Base-by-base conservation (phyloP, 2,113 vertebrate genomes). In the Thymallus thymallus region DNA sequence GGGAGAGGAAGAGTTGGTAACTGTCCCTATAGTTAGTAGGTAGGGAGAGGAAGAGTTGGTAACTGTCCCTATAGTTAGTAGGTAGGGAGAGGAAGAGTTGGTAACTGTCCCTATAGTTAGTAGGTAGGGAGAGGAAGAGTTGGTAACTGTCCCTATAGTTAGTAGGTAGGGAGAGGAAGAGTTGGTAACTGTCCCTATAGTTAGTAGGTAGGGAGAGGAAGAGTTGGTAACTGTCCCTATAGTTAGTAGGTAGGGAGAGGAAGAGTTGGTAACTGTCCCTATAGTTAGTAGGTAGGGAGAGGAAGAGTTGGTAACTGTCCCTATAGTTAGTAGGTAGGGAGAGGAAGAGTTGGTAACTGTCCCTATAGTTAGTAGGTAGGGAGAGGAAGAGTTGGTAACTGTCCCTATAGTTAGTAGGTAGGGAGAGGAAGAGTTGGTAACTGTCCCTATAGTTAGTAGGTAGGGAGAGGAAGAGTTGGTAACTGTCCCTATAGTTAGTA, bases 381-480 rank as follows among this genome's bases (percentile, higher is more conserved):
- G 56, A 60, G n/a, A n/a, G n/a, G 73, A 64, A 73, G 23, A 51
- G 3, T 5, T 51, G n/a, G n/a, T n/a, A n/a, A 55, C 51, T 55
- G 51, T 55, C 51, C 51, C 51, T 55, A 20, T 26, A 26, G 26
- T n/a, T 16, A 55, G 51, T 6, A 12, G 18, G n/a, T 22, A 7
- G 20, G 18, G 56, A 60, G n/a, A n/a, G n/a, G 73, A 64, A 73
- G 23, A 51, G 3, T 5, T 51, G n/a, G n/a, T n/a, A n/a, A 55
- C 51, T 55, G 51, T 55, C 51, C 51, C 51, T 55, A 20, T 26
- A 26, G 26, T n/a, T 16, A 55, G 51, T 6, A 12, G 18, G n/a
- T 22, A 7, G 20, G 18, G 56, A 60, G n/a, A n/a, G n/a, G 73
- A 64, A 73, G 23, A 51, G 3, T 5, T 51, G n/a, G n/a, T n/a